A percentile compares a stretch with the other conserved stretches of the same genome.
These are phyloP conservation scores for Bovichtus variegatus DNA, from an alignment of 2,797 vertebrate species.

Conservation along the genomic window DNA sequence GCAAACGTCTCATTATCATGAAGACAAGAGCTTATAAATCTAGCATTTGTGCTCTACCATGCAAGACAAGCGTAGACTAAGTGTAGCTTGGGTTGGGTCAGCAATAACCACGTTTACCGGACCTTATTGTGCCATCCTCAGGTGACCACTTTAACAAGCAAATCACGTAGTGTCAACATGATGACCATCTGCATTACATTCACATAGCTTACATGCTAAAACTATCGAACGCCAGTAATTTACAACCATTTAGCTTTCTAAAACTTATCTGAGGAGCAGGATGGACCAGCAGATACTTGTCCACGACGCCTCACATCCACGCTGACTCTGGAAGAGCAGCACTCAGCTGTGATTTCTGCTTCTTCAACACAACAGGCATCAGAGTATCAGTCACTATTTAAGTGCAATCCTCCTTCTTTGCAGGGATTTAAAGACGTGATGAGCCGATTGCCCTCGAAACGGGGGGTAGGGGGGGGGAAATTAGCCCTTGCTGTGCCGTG, in stretches of 20 bases:
- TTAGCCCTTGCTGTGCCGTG: conserved; percentile 59
- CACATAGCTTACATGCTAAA: background rate
- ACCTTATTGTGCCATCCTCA: background rate
- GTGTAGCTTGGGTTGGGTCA: background rate
- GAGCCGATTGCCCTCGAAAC: conserved; percentile 66
- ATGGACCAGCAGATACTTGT: background rate
- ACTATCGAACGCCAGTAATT: background rate
- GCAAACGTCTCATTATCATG: conserved; percentile 40
- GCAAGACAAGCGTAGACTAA: conserved; percentile 1
- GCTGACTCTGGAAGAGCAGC: conserved; percentile 34
- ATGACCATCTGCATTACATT: background rate
- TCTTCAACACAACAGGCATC: conserved; percentile 34
- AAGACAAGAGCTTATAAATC: conserved; percentile 34
- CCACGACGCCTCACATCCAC: background rate
- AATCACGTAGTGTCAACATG: background rate
- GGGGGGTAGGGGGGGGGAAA: no score
- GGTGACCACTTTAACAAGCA: background rate
- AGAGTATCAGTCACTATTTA: conserved; percentile 51
- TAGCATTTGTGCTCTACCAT: conserved; percentile 7
- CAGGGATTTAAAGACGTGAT: conserved; percentile 65
- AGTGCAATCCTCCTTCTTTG: conserved; percentile 48
- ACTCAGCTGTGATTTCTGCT: conserved; percentile 22
- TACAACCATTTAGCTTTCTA: background rate
- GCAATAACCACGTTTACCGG: background rate
- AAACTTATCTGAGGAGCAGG: background rate